These are phyloP conservation scores for Sciurus carolinensis DNA, from an alignment of 2,797 vertebrate species.

Conservation along the genomic window DNA sequence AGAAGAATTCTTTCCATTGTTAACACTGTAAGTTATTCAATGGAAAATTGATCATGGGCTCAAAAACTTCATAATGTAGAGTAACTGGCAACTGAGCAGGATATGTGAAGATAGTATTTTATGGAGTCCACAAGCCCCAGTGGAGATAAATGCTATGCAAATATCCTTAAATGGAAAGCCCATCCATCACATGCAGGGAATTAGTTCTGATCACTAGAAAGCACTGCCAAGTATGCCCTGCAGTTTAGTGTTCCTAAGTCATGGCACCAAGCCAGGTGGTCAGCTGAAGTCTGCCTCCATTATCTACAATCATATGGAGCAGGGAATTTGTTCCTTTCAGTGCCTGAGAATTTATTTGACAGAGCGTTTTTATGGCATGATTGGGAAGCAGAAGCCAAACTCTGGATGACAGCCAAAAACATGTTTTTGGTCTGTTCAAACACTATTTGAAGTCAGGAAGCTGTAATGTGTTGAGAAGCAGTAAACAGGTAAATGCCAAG, in stretches of 20 bases:
- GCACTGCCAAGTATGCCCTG: conserved; percentile 47
- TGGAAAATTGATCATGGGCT: conserved; percentile 41
- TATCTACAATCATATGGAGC: conserved; percentile 63
- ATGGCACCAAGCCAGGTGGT: conserved; percentile 61
- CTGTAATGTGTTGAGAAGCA: conserved; percentile 61
- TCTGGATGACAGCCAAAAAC: conserved; percentile 71
- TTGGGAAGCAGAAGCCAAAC: conserved; percentile 71
- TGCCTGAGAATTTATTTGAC: conserved; percentile 79
- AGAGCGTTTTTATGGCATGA: conserved; percentile 72
- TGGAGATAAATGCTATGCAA: conserved; percentile 50
- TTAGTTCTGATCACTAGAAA: not conserved
- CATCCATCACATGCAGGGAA: conserved; percentile 52
- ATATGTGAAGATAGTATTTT: conserved; percentile 54
- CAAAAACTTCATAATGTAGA: conserved; percentile 49
- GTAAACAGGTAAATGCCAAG: conserved; percentile 62
- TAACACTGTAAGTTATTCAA: conserved; percentile 32
- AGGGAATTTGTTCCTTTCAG: conserved; percentile 71
- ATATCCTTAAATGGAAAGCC: conserved; percentile 34
- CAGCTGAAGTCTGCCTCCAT: conserved; percentile 72
- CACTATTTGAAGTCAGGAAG: conserved; percentile 60
- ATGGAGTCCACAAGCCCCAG: conserved; percentile 42
- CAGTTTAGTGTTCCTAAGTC: not conserved
- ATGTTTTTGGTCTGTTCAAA: conserved; percentile 68
- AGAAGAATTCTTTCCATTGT: not conserved
- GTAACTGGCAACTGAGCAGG: conserved; percentile 24